phyloP scores from a whole-genome alignment of 2,113 vertebrate species.

The Peucedramus taeniatus region DNA sequence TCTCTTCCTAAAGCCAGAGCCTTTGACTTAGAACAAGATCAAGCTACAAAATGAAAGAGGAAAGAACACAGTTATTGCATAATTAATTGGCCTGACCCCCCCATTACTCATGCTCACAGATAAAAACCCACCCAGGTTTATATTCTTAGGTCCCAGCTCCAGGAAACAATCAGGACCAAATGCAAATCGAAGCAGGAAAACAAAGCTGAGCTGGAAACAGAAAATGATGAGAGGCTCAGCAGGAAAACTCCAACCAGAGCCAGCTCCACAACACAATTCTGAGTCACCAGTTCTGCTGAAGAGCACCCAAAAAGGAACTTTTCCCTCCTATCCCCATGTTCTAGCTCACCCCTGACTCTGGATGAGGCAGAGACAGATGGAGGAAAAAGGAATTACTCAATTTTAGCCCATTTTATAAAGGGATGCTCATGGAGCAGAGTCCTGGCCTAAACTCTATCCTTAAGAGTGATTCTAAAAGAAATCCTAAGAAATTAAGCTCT shows the following conservation, averaged over 20 bases:
- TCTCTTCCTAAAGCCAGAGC: neutral
- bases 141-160: neutral
- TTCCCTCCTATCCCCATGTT: neutral
- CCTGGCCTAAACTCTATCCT: neutral
- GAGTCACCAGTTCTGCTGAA: neutral
- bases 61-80: neutral
- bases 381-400: neutral
- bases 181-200: neutral
- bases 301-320: neutral
- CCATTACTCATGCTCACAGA: neutral
- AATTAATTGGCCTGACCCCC: neutral
- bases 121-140: neutral
- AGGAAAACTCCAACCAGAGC: neutral
- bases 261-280: neutral
- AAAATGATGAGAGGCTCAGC: neutral
- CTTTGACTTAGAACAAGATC: neutral
- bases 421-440: neutral
- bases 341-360: neutral
- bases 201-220: neutral
- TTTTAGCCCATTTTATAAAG: neutral
- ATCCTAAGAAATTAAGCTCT: neutral
- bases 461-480: neutral
- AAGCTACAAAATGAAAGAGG: neutral
- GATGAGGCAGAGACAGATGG: fast-evolving
- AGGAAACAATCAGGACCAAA: neutral